These are phyloP conservation scores for Molanna angustata DNA, from an alignment of 2,888 invertebrate species.

Conservation along the genomic window DNA sequence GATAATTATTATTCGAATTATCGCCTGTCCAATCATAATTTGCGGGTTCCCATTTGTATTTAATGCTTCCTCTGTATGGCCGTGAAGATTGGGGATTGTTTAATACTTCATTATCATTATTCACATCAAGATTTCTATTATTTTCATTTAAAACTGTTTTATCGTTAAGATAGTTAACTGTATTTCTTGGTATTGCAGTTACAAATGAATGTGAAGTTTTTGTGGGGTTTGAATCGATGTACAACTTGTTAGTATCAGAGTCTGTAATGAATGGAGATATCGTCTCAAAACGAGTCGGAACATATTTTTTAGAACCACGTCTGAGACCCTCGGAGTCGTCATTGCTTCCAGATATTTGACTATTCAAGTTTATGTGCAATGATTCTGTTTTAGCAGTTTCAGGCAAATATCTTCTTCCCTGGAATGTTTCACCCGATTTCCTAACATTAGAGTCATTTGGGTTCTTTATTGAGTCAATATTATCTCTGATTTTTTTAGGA, in stretches of 20 bases:
- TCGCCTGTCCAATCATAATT: constrained; percentile 9
- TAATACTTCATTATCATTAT: not conserved
- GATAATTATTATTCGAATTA: constrained; percentile 14
- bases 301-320: constrained; percentile 17
- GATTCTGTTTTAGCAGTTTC: no score
- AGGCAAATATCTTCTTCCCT: no score
- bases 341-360: no score
- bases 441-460: no score
- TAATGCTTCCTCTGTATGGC: constrained; percentile 14
- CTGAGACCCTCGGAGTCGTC: no score
- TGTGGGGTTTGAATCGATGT: no score
- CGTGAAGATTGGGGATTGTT: not conserved
- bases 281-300: constrained; percentile 26
- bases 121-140: not conserved
- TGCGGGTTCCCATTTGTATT: constrained; percentile 11
- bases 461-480: no score
- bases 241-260: constrained; percentile 20
- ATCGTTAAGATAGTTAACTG: not conserved
- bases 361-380: no score
- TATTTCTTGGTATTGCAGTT: constrained; percentile 4
- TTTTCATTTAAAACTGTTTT: not conserved
- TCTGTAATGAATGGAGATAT: constrained; percentile 28
- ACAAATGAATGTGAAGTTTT: constrained; percentile 3
- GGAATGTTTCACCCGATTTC: no score
- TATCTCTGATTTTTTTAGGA: no score